Conservation (phyloP, 2,113 vertebrate genomes). For the Carlito syrichta region DNA sequence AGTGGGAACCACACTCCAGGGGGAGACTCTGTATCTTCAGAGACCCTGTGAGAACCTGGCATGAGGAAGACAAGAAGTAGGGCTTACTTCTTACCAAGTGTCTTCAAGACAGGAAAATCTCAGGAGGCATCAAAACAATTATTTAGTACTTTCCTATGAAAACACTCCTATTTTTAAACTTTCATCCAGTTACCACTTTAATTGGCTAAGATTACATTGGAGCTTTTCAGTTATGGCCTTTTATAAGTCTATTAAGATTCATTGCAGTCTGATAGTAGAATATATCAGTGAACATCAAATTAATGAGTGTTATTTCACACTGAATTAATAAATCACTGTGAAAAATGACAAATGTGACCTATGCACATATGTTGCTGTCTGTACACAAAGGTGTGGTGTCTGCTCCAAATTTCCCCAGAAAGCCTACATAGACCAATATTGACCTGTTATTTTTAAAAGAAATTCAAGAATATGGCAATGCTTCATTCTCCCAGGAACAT, state of each 20-base stretch:
- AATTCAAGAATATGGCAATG: not conserved
- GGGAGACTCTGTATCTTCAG: not conserved
- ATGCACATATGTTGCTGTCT: not conserved
- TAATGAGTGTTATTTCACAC: not conserved
- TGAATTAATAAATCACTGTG: constrained; percentile 25
- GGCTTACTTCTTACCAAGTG: not conserved
- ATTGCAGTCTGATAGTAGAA: not conserved
- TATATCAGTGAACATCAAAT: constrained; percentile 25
- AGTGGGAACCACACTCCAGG: not conserved
- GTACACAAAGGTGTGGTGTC: not conserved
- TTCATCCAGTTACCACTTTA: constrained; percentile 15
- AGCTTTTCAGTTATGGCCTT: constrained; percentile 5
- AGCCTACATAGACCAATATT: not conserved
- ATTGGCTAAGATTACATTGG: not conserved
- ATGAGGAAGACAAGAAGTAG: not conserved
- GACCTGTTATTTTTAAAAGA: not conserved
- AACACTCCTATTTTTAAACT: not conserved
- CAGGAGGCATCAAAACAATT: not conserved
- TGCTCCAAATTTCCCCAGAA: not conserved
- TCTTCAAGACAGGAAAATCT: not conserved
- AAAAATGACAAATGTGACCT: not conserved
- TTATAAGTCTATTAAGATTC: constrained; percentile 26
- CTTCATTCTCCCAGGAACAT: not conserved
- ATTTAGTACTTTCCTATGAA: not conserved
- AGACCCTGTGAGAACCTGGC: not conserved